Percentiles rank a stretch among this genome's conserved stretches.
Conservation (phyloP, 1,140 invertebrate genomes). For the Drosophila bocki region DNA sequence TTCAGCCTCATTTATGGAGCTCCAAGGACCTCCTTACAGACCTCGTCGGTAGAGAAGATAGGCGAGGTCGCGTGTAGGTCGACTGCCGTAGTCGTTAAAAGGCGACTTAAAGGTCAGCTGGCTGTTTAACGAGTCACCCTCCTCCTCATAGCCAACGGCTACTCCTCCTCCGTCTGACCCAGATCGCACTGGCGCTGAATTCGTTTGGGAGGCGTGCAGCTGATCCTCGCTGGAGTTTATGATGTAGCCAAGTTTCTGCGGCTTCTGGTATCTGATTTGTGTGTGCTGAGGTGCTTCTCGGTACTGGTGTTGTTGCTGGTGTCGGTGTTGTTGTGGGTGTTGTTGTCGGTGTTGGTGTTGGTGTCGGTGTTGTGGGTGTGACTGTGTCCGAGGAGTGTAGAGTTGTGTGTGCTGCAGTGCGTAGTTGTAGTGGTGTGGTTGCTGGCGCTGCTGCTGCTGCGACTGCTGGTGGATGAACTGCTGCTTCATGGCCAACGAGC, state of each 20-base stretch:
- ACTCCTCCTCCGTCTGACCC: neutral
- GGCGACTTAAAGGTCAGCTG: constrained; percentile 69
- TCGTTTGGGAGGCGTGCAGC: constrained; percentile 48
- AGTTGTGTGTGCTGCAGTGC: constrained; percentile 28
- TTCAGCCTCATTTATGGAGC: constrained; percentile 20
- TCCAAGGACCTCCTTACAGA: constrained; percentile 39
- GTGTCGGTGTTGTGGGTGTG: neutral
- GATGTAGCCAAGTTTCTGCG: constrained; percentile 18
- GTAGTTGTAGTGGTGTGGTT: constrained; percentile 1
- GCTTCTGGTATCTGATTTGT: constrained; percentile 2
- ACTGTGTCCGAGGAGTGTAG: constrained; percentile 18
- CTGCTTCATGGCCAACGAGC: constrained; percentile 48
- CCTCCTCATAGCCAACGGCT: constrained; percentile 11
- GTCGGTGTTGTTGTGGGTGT: neutral
- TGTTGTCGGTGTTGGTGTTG: constrained; percentile 12
- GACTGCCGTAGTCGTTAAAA: constrained; percentile 72
- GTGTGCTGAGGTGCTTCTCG: neutral
- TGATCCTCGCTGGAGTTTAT: constrained; percentile 73
- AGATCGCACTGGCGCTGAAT: constrained; percentile 25
- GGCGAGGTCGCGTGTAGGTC: constrained; percentile 62
- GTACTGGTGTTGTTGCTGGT: constrained; percentile 21
- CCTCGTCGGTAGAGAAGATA: constrained; percentile 67
- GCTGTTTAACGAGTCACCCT: constrained; percentile 38
- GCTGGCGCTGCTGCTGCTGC: constrained; percentile 19
- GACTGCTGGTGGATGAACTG: constrained; percentile 39